Evolutionary conservation across 2,888 invertebrate genomes (phyloP).

Genomic region (Archips xylosteana): DNA sequence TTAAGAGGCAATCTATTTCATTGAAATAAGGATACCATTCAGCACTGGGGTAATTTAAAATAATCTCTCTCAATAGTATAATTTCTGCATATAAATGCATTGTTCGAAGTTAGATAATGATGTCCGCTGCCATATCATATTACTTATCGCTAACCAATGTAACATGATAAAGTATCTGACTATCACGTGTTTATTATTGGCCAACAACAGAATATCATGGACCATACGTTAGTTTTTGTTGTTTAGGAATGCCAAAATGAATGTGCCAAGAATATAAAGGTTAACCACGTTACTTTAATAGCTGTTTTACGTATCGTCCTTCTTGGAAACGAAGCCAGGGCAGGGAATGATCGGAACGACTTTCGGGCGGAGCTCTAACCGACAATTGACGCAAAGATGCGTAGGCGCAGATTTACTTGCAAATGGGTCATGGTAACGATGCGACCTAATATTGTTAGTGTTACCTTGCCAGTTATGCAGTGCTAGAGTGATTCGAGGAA

Average conservation of each 20-base stretch:
- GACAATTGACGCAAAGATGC: constrained; percentile 67
- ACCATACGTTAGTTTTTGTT: constrained; percentile 5
- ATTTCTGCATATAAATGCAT: constrained; percentile 24
- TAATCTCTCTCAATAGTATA: constrained; percentile 5
- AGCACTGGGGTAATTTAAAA: not conserved
- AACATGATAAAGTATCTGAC: constrained; percentile 35
- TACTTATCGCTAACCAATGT: constrained; percentile 38
- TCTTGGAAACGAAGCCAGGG: constrained; percentile 54
- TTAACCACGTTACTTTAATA: constrained; percentile 38
- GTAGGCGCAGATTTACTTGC: constrained; percentile 75
- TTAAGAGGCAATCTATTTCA: not conserved
- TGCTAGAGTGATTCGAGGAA: constrained; percentile 3
- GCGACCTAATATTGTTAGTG: constrained; percentile 50
- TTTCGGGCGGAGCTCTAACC: constrained; percentile 54
- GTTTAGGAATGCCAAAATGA: constrained; percentile 21
- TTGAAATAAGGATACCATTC: not conserved
- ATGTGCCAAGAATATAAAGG: not conserved
- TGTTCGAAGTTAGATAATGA: constrained; percentile 25
- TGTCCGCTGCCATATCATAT: constrained; percentile 26
- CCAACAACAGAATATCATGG: constrained; percentile 15
- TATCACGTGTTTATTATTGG: constrained; percentile 34
- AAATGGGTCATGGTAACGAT: constrained; percentile 77
- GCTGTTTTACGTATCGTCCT: constrained; percentile 49
- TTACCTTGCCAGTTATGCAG: constrained; percentile 41
- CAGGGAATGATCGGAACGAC: constrained; percentile 46